Conservation (phyloP, 2,797 vertebrate species). For the Emys orbicularis region DNA sequence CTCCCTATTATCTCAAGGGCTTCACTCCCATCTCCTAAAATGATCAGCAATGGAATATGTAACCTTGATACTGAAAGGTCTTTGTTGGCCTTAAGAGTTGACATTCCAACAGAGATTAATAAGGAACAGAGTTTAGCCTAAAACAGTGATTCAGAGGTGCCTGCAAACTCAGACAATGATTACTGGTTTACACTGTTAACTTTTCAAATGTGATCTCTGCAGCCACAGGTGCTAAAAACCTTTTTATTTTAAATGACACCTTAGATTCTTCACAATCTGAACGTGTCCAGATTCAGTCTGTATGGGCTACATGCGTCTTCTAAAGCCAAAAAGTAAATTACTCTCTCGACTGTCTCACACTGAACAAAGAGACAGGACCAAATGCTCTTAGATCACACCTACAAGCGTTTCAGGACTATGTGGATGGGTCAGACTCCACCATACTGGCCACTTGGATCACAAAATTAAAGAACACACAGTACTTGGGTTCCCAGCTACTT, state of each 20-base stretch:
- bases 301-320: not conserved
- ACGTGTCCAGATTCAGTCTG: not conserved
- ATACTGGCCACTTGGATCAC: not conserved
- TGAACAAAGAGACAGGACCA: not conserved
- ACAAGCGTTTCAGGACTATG: not conserved
- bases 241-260: not conserved
- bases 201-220: not conserved
- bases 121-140: not conserved
- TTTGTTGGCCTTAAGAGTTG: not conserved
- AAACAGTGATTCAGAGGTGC: no score
- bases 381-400: not conserved
- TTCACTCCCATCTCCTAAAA: not conserved
- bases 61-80: not conserved
- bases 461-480: not conserved
- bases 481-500: not conserved
- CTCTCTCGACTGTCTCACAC: not conserved
- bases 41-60: rapidly evolving
- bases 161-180: not conserved
- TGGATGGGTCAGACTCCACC: not conserved
- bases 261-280: not conserved
- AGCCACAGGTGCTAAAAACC: not conserved
- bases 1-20: not conserved
- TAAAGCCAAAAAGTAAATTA: not conserved
- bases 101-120: not conserved
- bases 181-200: not conserved